Evolutionary conservation across 2,113 vertebrate genomes (phyloP), one percentile per base, ranked within the genome.

Genomic region (Panthera tigris): DNA sequence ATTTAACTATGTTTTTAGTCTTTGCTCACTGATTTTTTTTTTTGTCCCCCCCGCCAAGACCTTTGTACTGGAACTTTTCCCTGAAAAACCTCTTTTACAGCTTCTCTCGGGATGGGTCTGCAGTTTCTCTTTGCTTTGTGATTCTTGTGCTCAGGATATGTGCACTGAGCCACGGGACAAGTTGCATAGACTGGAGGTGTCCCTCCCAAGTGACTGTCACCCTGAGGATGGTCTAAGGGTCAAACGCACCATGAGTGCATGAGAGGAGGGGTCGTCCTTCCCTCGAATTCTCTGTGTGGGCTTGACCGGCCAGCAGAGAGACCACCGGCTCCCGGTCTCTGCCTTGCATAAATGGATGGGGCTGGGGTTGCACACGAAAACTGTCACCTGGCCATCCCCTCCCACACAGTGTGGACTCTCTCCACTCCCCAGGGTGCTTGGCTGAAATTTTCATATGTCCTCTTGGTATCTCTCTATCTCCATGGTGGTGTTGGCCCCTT

Each of bases 81-180:
- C 41, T 0, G 4, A 19, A 23, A 1, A 21, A 13, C 12, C 4
- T 9, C 31, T 25, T 21, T 5, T 15, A 1, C 0, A 0, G 14
- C 18, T 41, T 45, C 39, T 50, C 6, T 1, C 2, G 31, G 7
- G 36, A 8, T 25, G 63, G 16, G 5, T 25, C 61, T 79, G 27
- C 3, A 0, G 45, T 14, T 14, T 29, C 48, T 78, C 23, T 45
- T 6, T 12, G 7, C 4, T 23, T 19, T 21, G 12, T 41, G 61
- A 25, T 23, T 4, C n/a, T 5, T 2, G 63, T 8, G 8, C 48
- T 8, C 2, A 15, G 83, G 55, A 19, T 0, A 4, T 0, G 29
- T 0, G 18, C 4, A 1, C 11, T 0, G 57, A 48, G 21, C 19
- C 19, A 4, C 0, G 0, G 15, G 41, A 45, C 16, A 0, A 31